Evolutionary conservation across 2,113 vertebrate species (phyloP), one percentile per base, ranked within the genome.

Genomic region (Phainopepla nitens): DNA sequence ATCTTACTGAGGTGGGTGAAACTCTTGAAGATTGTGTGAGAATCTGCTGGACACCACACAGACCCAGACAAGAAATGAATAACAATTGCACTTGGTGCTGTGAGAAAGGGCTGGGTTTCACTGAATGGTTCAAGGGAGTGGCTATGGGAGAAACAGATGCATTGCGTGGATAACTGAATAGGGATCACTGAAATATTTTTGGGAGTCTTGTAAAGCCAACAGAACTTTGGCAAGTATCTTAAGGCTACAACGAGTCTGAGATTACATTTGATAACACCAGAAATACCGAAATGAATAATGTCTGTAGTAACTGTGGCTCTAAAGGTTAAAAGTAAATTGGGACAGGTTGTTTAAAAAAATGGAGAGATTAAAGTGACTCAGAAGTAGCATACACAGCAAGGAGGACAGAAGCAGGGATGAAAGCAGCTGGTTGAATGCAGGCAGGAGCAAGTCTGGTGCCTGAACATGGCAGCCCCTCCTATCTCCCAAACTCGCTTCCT

Each of bases 71-170:
- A 51, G 4, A 75, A 79, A 68, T 6, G 3, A 44, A 15, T 15
- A 50, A 54, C 24, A 64, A 27, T 41, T 54, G 31, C 11, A 61
- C 2, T 2, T 31, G n/a, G 5, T 23, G 3, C 11, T 10, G 15
- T 19, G 11, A 69, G 14, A 7, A 81, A 77, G 1, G 4, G 13
- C 20, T 60, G 23, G 10, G 22, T 78, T 73, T 73, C 23, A 65
- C 6, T 24, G 28, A 56, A 15, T 2, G 0, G 12, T 35, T 70
- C 39, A 35, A 41, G 1, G 2, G 15, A 3, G 17, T 51, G 44
- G 23, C 13, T 65, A 22, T 29, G 7, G 21, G 15, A 86, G 10
- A 75, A 96, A 73, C 2, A 42, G 23, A 17, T 28, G 25, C 2
- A 8, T 9, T 60, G 33, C 45, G n/a, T 2, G 3, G 11, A 47